Conservation (phyloP, 2,113 vertebrate genomes). For the Megaleporinus macrocephalus region DNA sequence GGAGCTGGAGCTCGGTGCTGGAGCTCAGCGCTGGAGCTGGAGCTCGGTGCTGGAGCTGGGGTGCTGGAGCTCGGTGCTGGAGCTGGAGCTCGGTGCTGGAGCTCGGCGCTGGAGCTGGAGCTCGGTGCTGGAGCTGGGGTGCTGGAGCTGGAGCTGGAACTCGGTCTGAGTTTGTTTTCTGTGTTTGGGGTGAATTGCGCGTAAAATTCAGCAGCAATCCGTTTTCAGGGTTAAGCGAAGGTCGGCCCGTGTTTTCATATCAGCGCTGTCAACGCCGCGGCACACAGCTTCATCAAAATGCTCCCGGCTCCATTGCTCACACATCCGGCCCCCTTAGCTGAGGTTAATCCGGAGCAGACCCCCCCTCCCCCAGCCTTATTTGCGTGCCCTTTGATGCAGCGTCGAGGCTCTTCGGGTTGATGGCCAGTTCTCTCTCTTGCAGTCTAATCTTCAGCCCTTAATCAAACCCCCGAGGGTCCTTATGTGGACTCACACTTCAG, state of each 20-base stretch:
- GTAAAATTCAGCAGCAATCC: background rate
- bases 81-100: too few relatives aligned
- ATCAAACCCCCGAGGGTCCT: too few relatives aligned
- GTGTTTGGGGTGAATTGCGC: background rate
- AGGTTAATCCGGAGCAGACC: slow-evolving; percentile 14
- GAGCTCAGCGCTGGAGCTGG: too few relatives aligned
- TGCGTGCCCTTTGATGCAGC: background rate
- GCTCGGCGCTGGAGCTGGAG: too few relatives aligned
- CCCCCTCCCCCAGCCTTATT: background rate
- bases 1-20: too few relatives aligned
- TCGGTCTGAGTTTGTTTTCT: background rate
- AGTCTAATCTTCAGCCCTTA: background rate
- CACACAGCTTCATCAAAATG: background rate
- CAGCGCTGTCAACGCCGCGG: background rate
- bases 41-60: too few relatives aligned
- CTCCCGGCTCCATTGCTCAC: background rate
- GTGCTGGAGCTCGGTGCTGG: too few relatives aligned
- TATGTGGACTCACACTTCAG: too few relatives aligned
- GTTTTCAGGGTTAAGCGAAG: slow-evolving; percentile 26
- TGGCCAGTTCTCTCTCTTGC: background rate
- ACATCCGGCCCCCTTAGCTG: background rate
- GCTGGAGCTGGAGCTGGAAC: too few relatives aligned
- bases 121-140: too few relatives aligned
- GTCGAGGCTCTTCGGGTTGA: background rate
- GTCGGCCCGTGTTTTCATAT: background rate